These are phyloP conservation scores for Noctua janthe DNA, from an alignment of 2,888 invertebrate species.

Conservation along the genomic window DNA sequence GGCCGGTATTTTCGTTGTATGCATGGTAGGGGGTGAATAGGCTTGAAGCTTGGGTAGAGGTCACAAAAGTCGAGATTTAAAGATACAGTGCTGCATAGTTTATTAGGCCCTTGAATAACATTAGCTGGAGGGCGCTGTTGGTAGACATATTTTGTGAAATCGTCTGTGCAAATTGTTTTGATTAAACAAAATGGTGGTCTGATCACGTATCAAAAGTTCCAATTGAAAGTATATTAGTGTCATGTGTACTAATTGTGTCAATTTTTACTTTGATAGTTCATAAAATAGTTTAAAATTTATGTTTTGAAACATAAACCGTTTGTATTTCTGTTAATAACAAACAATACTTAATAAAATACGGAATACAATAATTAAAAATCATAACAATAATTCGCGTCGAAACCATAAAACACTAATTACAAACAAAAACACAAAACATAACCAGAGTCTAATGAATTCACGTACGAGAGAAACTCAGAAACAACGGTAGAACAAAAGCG, in stretches of 20 bases:
- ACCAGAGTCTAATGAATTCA: constrained; percentile 41
- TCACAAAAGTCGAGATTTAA: neutral
- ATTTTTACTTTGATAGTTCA: neutral
- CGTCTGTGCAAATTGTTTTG: neutral
- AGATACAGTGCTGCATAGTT: neutral
- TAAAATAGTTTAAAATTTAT: neutral
- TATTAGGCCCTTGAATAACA: neutral
- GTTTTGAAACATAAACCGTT: neutral
- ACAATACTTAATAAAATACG: neutral
- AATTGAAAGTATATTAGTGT: neutral
- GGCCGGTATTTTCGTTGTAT: constrained; percentile 45
- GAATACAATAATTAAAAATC: constrained; percentile 3
- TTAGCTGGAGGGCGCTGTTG: no score
- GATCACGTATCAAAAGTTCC: neutral
- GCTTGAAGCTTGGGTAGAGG: neutral
- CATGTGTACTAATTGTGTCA: no score
- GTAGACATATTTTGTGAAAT: no score
- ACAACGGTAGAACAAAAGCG: constrained; percentile 52
- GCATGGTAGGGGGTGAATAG: constrained; percentile 13
- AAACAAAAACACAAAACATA: constrained; percentile 27
- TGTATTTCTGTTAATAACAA: neutral
- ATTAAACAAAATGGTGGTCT: neutral
- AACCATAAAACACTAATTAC: constrained; percentile 25
- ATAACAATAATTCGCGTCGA: neutral
- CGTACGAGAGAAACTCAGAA: constrained; percentile 39